Base-by-base conservation (phyloP, 2,888 invertebrate genomes). In the Spialia ferax region DNA sequence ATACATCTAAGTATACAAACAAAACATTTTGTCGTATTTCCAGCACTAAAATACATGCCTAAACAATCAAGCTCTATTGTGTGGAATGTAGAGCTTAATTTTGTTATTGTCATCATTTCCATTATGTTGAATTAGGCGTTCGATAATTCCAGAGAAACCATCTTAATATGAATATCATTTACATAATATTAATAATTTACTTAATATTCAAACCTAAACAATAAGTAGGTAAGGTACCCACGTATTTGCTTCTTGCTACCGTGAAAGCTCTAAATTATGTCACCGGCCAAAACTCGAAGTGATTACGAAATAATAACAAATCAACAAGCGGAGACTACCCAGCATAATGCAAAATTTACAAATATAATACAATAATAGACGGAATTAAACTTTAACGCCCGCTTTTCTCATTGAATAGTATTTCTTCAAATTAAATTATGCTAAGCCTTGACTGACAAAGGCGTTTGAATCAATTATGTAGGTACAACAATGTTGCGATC, bases 361-460 rank as follows among this genome's bases (percentile, higher is more conserved):
- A 64, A 64, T 48, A 64, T 55, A 64, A 64, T 48, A 64, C 55
- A 55, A 48, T 20, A 63, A 23, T 52, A 48, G 5, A 48, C 20
- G 26, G 48, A 20, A 45, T 56, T 48, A 56, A n/a, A 56, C 48
- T 64, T n/a, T 18, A 13, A 15, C n/a, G 20, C 15, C 29, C 29
- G 29, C 20, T 29, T 8, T 18, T 55, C 4, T 18, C 18, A 7
- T 26, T 38, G 32, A 32, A 57, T 18, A 57, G 55, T 45, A 50
- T 57, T 64, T 57, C 57, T 38, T 64, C 54, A 64, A 64, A 64
- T 64, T 48, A 56, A 64, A 64, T 57, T 64, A 64, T 64, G 64
- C 57, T 64, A 50, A 64, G 64, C 50, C 35, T n/a, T 15, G 15
- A 50, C 57, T 23, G 56, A 64, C 48, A 56, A 64, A 56, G 45